Conservation (phyloP, 2,888 invertebrate species). For the Archips xylosteana region DNA sequence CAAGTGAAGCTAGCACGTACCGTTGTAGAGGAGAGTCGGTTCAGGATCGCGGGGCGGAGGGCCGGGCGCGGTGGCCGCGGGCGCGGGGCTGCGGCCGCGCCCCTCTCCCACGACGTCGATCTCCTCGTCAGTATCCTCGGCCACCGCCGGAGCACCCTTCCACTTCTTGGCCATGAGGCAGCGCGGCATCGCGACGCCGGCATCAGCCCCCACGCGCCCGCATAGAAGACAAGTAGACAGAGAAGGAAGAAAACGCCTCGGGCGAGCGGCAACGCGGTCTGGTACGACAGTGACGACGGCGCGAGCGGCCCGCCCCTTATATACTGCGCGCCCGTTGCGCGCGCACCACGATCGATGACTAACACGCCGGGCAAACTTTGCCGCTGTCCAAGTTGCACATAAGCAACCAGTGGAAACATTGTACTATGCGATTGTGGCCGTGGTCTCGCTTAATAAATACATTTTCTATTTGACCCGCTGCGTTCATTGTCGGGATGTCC, state of each 20-base stretch:
- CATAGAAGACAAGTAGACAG: conserved; percentile 84
- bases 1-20: conserved; percentile 76
- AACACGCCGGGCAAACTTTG: conserved; percentile 71
- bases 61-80: conserved; percentile 87
- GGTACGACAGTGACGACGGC: conserved; percentile 84
- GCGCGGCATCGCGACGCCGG: conserved; percentile 93
- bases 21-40: conserved; percentile 91
- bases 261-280: conserved; percentile 83
- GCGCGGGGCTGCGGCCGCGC: conserved; percentile 83
- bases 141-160: conserved; percentile 89
- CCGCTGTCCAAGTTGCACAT: conserved; percentile 67
- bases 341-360: conserved; percentile 78
- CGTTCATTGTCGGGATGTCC: neutral
- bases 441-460: neutral
- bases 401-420: conserved; percentile 74
- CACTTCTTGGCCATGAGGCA: conserved; percentile 98
- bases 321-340: conserved; percentile 70
- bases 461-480: neutral
- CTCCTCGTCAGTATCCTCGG: conserved; percentile 90
- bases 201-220: conserved; percentile 84
- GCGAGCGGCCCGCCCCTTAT: conserved; percentile 51
- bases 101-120: conserved; percentile 95
- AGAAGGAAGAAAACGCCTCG: conserved; percentile 83
- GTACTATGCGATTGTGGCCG: conserved; percentile 41
- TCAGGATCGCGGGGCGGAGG: conserved; percentile 89